A percentile compares a stretch with the other conserved stretches of the same genome.
Conservation (phyloP, 2,113 vertebrate species). For the Parus major region DNA sequence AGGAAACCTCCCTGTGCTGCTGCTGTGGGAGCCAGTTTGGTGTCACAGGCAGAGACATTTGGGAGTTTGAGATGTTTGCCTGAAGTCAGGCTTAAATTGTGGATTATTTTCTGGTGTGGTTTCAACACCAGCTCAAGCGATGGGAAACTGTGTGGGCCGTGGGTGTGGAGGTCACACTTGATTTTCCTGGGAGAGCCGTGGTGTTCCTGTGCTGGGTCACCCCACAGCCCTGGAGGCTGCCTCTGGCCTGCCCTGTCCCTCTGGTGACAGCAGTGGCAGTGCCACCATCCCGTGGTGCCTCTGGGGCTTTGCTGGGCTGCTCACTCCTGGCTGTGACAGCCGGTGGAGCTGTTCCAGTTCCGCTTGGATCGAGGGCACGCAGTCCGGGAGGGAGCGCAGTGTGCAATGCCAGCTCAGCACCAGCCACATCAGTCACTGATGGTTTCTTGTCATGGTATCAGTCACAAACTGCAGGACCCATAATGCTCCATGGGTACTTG, state of each 20-base stretch:
- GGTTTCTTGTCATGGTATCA: fast-evolving
- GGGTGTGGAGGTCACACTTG: fast-evolving
- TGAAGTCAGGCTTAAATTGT: background rate
- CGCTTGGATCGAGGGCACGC: fast-evolving
- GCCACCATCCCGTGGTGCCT: background rate
- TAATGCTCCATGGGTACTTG: fast-evolving
- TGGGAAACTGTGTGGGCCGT: background rate
- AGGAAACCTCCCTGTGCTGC: background rate
- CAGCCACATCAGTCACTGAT: fast-evolving
- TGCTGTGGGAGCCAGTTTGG: fast-evolving
- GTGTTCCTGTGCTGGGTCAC: background rate
- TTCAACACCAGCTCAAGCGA: fast-evolving
- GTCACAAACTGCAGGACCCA: fast-evolving
- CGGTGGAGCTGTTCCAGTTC: background rate
- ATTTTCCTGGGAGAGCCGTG: background rate
- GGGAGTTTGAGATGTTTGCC: fast-evolving
- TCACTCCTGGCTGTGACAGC: background rate
- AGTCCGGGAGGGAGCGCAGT: fast-evolving
- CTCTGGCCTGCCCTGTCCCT: background rate
- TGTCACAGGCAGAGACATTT: background rate
- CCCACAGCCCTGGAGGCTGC: fast-evolving
- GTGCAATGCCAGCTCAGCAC: background rate
- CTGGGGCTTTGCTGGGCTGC: background rate
- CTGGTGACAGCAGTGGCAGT: background rate
- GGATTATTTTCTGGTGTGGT: background rate